Conservation (phyloP, 2,113 vertebrate species). For the Cariama cristata region DNA sequence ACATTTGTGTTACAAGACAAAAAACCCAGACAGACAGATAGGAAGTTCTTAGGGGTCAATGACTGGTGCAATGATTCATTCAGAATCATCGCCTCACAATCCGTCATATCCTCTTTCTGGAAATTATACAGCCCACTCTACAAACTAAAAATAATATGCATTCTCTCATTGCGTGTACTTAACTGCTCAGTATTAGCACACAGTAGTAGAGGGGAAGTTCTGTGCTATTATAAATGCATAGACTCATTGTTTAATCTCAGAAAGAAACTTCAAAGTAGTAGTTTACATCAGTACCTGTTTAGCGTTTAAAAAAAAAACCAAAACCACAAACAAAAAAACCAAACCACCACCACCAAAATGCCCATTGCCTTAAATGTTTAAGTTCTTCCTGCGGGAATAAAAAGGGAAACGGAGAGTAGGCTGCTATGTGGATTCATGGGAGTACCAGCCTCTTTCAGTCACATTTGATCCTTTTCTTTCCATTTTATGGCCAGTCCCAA, state of each 20-base stretch:
- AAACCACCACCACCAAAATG: neutral
- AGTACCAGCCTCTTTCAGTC: neutral
- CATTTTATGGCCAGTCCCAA: neutral
- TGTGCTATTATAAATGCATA: neutral
- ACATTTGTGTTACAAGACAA: neutral
- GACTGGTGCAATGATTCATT: neutral
- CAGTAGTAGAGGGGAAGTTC: neutral
- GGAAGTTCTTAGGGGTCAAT: neutral
- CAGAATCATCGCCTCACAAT: neutral
- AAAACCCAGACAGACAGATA: neutral
- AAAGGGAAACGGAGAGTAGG: neutral
- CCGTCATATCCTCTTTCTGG: neutral
- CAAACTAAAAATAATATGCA: accelerated
- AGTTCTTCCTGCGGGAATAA: neutral
- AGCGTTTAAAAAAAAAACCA: neutral
- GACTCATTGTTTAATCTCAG: neutral
- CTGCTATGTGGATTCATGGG: neutral
- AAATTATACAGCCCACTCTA: neutral
- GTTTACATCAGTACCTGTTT: neutral
- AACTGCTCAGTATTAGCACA: neutral
- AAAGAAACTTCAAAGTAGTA: neutral
- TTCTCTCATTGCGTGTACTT: neutral
- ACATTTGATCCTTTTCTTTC: slow-evolving; percentile 21
- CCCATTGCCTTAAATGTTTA: neutral
- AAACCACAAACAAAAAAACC: no score